phyloP scores from a whole-genome alignment of 2,797 vertebrate genomes.

The Bovichtus variegatus region DNA sequence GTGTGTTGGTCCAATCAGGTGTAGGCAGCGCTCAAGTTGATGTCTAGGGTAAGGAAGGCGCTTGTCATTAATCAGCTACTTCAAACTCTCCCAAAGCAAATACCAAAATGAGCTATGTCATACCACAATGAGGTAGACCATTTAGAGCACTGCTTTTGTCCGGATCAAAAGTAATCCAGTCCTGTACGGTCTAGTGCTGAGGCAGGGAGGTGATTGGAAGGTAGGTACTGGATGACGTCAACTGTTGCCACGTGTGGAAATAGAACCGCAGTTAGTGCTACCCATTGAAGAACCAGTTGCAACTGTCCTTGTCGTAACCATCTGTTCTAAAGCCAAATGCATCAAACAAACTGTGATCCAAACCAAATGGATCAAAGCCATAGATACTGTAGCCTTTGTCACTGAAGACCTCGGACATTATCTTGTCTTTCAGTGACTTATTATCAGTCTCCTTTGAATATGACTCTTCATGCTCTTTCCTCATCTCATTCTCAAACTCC shows the following conservation, averaged over 20 bases:
- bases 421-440: constrained; percentile 5
- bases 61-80: not conserved
- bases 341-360: constrained; percentile 68
- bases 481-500: constrained; percentile 12
- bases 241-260: constrained; percentile 69
- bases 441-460: not conserved
- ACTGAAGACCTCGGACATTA: constrained; percentile 49
- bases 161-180: constrained; percentile 59
- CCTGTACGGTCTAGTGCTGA: constrained; percentile 52
- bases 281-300: constrained; percentile 73
- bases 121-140: not conserved
- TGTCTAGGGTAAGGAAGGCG: not conserved
- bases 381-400: constrained; percentile 56
- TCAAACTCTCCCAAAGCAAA: not conserved
- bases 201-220: constrained; percentile 63
- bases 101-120: not conserved
- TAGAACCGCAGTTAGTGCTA: constrained; percentile 74
- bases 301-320: constrained; percentile 73
- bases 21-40: not conserved
- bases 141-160: constrained; percentile 26
- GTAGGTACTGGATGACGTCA: constrained; percentile 62
- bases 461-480: not conserved
- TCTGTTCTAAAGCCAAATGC: constrained; percentile 67
- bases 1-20: not conserved
- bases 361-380: constrained; percentile 65